Conservation (phyloP, 2,797 vertebrate genomes). For the Ciconia nigra region DNA sequence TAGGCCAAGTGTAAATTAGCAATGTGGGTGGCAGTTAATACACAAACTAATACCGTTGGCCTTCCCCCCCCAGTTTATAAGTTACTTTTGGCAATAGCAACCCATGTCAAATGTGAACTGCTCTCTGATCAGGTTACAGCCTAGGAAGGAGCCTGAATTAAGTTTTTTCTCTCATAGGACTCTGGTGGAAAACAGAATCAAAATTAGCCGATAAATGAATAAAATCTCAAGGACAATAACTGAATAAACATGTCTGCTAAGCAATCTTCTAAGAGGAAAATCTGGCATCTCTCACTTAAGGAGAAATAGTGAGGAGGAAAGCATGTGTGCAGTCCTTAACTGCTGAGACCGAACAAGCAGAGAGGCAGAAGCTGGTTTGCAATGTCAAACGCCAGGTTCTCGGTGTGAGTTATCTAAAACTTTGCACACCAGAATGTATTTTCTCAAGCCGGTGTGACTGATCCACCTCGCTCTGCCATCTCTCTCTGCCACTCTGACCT, state of each 20-base stretch:
- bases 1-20: not conserved
- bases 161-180: not conserved
- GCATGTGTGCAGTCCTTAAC: not conserved
- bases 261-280: not conserved
- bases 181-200: not conserved
- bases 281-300: not conserved
- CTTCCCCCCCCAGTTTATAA: not conserved
- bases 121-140: constrained; percentile 14
- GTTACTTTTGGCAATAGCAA: not conserved
- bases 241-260: not conserved
- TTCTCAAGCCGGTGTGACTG: not conserved
- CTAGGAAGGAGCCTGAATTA: not conserved
- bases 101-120: not conserved
- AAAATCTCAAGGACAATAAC: constrained; percentile 18
- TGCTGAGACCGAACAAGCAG: not conserved
- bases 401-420: not conserved
- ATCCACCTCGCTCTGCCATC: not conserved
- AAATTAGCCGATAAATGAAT: constrained; percentile 10
- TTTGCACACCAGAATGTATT: not conserved
- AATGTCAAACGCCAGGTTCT: not conserved
- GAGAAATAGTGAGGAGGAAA: not conserved
- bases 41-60: not conserved
- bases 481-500: not conserved
- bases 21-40: not conserved
- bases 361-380: not conserved